Base-by-base conservation (phyloP, 2,888 invertebrate genomes). In the Lacanobia wlatinum region DNA sequence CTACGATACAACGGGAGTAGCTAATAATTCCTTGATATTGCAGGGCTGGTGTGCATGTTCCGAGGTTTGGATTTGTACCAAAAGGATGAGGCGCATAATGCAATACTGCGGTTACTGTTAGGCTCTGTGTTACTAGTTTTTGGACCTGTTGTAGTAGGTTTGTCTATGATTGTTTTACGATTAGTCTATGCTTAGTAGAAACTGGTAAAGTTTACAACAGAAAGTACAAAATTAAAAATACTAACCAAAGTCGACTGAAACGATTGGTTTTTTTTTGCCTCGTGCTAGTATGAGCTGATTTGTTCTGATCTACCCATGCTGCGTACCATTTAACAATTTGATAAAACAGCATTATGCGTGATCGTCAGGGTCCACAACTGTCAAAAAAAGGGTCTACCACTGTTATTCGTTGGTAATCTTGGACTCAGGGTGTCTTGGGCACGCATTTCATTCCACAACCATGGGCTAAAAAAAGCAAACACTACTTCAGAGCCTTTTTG, bases 21-120 rank as follows among this genome's bases (percentile, higher is more conserved):
- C 65, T 63, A 68, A 83, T 78, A 67, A 48, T 70, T 80, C 28
- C 28, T 66, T 74, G 10, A 52, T 70, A 63, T 79, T 82, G 23
- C 71, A 84, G 81, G 84, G 23, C 55, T 63, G 48, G 18, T 59
- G 28, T 71, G 67, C 62, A 14, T 75, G 61, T 8, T 73, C 12
- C 58, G 56, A 68, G 85, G 83, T 28, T 66, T 79, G 68, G 70
- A 72, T 21, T 34, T 68, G 14, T 74, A 73, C 60, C 59, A 72
- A 66, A 69, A 56, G 73, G 48, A 75, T 48, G 61, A 82, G 28
- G 82, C 72, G n/a, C 72, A 78, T 62, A 82, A 82, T 48, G 62
- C 78, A 40, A 59, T 78, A 68, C 46, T 84, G 68, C 70, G 60
- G 71, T 59, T 78, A 60, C 46, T 80, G 1, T 6, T 81, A 43